Evolutionary conservation across 2,113 vertebrate species (phyloP), one percentile per base, ranked within the genome.

Genomic region (Numenius arquata): DNA sequence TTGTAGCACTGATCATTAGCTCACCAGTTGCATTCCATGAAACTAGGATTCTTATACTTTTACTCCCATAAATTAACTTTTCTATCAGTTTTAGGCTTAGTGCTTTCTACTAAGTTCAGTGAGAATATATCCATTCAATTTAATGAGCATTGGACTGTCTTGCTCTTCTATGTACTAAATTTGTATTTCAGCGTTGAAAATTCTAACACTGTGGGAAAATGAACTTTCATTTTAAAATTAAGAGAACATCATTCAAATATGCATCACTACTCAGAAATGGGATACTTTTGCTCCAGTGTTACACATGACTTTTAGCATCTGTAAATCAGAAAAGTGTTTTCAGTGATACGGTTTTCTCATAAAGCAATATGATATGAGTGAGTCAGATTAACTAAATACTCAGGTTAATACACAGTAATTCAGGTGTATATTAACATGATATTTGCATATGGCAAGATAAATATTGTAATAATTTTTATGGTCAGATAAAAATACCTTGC

Each of bases 401-500:
- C 9, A 48, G 48, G 25, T 48, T 70, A 72, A 30, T 4, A 79
- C 26, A 45, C 2, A 4, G 6, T 72, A 38, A 56, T 67, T 78
- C 48, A 75, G 9, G 10, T 72, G 22, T 38, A 21, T 56, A 36
- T 72, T 72, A 47, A 27, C 22, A 59, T 43, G 17, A 47, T 27
- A 66, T 40, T 47, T 56, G 2, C 3, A 67, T 32, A 78, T 59
- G 0, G n/a, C 26, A 58, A 43, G 5, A 21, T n/a, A 74, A 89
- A 71, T 3, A 9, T 3, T 10, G 5, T 38, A 84, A 80, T 50
- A 0, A 11, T 78, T 81, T 73, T 5, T 58, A 19, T 40, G 0
- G 0, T 68, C 50, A 81, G 40, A 55, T 16, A 67, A 72, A 87
- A 73, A 72, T 56, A 40, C 13, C 16, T 78, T 85, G 2, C 5